Conservation (phyloP, 1,140 invertebrate genomes). For the Cydia splendana region DNA sequence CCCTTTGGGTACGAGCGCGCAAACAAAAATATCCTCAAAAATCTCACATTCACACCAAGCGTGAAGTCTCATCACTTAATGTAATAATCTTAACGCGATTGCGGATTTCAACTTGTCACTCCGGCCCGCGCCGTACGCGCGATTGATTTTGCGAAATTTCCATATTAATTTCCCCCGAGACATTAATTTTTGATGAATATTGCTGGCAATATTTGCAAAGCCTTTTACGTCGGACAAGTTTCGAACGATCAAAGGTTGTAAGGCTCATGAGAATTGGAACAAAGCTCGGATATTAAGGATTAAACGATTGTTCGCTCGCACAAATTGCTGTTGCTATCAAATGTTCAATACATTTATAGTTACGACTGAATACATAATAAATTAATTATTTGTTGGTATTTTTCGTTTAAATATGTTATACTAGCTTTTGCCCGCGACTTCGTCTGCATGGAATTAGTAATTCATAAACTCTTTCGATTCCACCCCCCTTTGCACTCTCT, state of each 20-base stretch:
- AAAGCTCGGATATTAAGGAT: not conserved
- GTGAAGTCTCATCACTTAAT: conserved; percentile 1
- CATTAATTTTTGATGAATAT: conserved; percentile 28
- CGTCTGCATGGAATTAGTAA: too few relatives aligned
- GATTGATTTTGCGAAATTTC: conserved; percentile 29
- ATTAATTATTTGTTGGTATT: too few relatives aligned
- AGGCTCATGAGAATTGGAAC: conserved; percentile 5
- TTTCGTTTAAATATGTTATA: too few relatives aligned
- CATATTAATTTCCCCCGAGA: conserved; percentile 31
- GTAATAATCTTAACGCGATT: conserved; percentile 2
- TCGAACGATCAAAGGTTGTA: conserved; percentile 4
- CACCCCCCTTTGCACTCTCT: too few relatives aligned
- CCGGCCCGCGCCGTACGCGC: not conserved
- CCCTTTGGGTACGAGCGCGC: too few relatives aligned
- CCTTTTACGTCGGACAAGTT: conserved; percentile 6
- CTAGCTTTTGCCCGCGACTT: too few relatives aligned
- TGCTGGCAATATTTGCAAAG: conserved; percentile 27
- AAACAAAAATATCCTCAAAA: not conserved
- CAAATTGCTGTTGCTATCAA: not conserved
- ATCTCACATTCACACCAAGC: not conserved
- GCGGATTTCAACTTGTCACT: conserved; percentile 12
- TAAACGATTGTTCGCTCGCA: not conserved
- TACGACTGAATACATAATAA: too few relatives aligned
- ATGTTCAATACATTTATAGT: not conserved
- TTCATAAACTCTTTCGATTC: too few relatives aligned